Percentiles rank a stretch among this genome's conserved stretches.
Conservation (phyloP, 1,140 invertebrate genomes). For the Lepidurus packardi region DNA sequence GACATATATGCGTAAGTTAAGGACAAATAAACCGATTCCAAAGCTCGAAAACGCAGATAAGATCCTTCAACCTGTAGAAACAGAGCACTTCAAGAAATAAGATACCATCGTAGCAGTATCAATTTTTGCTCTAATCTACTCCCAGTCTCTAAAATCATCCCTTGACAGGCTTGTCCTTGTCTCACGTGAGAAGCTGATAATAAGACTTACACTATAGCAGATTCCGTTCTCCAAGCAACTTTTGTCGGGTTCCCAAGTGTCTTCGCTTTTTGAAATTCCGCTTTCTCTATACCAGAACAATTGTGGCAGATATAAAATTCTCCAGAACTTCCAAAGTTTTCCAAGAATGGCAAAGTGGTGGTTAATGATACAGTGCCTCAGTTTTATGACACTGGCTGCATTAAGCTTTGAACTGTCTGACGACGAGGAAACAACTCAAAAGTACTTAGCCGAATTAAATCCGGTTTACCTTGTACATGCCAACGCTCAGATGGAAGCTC, state of each 20-base stretch:
- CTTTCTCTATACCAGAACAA: too few relatives aligned
- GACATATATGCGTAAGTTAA: background rate
- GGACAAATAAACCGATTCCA: background rate
- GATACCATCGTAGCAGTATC: background rate
- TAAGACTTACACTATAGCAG: too few relatives aligned
- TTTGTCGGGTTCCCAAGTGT: too few relatives aligned
- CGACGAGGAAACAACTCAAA: constrained; percentile 35
- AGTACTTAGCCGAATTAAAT: constrained; percentile 37
- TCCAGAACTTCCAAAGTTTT: background rate
- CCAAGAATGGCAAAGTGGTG: background rate
- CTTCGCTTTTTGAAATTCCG: too few relatives aligned
- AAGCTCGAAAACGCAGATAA: background rate
- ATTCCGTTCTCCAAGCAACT: too few relatives aligned
- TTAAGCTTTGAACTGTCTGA: constrained; percentile 25
- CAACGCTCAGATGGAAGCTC: constrained; percentile 37
- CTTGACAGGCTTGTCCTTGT: too few relatives aligned
- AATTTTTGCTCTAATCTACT: background rate
- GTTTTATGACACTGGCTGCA: background rate
- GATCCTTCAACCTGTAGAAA: background rate
- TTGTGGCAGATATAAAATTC: too few relatives aligned
- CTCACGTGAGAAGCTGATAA: too few relatives aligned
- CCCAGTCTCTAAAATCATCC: too few relatives aligned
- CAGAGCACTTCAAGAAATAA: background rate
- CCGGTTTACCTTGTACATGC: constrained; percentile 33
- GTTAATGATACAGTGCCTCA: background rate